These are phyloP conservation scores for Sapajus apella DNA, from an alignment of 2,113 vertebrate genomes.

Conservation along the genomic window DNA sequence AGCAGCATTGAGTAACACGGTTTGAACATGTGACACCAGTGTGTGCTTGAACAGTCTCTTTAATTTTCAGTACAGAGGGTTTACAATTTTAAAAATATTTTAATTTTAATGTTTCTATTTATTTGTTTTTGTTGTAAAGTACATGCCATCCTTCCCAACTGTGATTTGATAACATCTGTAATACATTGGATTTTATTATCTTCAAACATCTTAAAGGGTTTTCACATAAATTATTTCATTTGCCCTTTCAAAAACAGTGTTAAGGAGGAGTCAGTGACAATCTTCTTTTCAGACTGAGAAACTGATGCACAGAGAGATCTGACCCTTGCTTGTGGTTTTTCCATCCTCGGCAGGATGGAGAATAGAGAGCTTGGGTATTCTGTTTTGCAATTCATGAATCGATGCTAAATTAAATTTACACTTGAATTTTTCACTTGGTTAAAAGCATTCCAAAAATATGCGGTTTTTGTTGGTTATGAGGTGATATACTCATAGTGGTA, in stretches of 20 bases:
- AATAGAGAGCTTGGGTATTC: background rate
- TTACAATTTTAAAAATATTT: background rate
- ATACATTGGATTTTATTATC: slow-evolving; percentile 21
- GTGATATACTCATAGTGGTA: background rate
- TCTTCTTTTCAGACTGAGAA: slow-evolving; percentile 43
- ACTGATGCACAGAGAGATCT: background rate
- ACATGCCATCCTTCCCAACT: background rate
- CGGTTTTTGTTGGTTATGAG: slow-evolving; percentile 51
- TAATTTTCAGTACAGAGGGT: slow-evolving; percentile 52
- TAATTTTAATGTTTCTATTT: background rate
- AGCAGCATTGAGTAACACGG: slow-evolving; percentile 31
- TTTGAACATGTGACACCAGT: slow-evolving; percentile 37
- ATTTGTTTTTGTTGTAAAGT: slow-evolving; percentile 31
- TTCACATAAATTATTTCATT: slow-evolving; percentile 40
- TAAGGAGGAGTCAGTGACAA: slow-evolving; percentile 22
- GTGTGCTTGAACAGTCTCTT: slow-evolving; percentile 14
- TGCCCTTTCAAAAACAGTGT: slow-evolving; percentile 30
- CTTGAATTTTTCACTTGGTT: slow-evolving; percentile 63
- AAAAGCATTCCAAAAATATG: slow-evolving; percentile 47
- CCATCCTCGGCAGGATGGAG: slow-evolving; percentile 18
- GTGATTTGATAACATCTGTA: background rate
- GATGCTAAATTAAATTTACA: slow-evolving; percentile 55
- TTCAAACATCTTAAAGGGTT: slow-evolving; percentile 25
- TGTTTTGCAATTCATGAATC: slow-evolving; percentile 63
- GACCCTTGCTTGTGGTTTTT: slow-evolving; percentile 28